Percentiles rank a stretch among this genome's conserved stretches.
Evolutionary conservation across 2,797 vertebrate species (phyloP).

Genomic region (Austrolebias charrua): DNA sequence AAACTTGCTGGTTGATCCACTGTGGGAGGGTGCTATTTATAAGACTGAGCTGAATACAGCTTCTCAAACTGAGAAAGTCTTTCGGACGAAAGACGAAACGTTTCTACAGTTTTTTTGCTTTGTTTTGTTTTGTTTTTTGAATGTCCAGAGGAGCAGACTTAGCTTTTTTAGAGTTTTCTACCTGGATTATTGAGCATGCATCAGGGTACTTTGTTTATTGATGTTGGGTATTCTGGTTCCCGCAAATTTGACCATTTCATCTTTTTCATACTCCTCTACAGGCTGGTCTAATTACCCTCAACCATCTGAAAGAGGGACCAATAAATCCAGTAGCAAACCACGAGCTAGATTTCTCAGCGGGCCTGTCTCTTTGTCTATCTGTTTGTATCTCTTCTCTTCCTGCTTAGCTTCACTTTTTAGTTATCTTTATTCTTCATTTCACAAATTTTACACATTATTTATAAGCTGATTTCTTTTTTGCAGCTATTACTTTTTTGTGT

Average conservation of each 20-base stretch:
- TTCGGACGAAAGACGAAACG: no score
- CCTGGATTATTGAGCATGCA: no score
- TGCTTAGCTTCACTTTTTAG: slow-evolving; percentile 77
- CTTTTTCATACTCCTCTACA: slow-evolving; percentile 81
- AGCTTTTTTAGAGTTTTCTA: no score
- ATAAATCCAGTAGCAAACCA: slow-evolving; percentile 99
- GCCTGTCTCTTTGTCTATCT: slow-evolving; percentile 99
- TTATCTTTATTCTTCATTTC: slow-evolving; percentile 31
- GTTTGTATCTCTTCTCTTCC: slow-evolving; percentile 99
- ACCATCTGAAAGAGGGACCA: slow-evolving; percentile 96
- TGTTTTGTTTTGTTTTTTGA: no score
- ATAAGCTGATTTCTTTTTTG: neutral
- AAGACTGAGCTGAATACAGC: no score
- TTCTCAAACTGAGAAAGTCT: no score
- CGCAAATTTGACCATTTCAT: slow-evolving; percentile 49
- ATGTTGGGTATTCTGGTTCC: slow-evolving; percentile 16
- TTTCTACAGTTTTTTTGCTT: no score
- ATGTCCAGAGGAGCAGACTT: no score
- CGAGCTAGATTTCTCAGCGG: slow-evolving; percentile 99
- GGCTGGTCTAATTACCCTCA: slow-evolving; percentile 98
- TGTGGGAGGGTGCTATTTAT: no score
- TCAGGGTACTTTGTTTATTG: slow-evolving; percentile 11
- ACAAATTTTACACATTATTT: slow-evolving; percentile 3
- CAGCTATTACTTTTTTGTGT: slow-evolving; percentile 1
- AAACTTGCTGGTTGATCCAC: no score